Conservation (phyloP, 2,888 invertebrate genomes). For the Ichneumon xanthorius region DNA sequence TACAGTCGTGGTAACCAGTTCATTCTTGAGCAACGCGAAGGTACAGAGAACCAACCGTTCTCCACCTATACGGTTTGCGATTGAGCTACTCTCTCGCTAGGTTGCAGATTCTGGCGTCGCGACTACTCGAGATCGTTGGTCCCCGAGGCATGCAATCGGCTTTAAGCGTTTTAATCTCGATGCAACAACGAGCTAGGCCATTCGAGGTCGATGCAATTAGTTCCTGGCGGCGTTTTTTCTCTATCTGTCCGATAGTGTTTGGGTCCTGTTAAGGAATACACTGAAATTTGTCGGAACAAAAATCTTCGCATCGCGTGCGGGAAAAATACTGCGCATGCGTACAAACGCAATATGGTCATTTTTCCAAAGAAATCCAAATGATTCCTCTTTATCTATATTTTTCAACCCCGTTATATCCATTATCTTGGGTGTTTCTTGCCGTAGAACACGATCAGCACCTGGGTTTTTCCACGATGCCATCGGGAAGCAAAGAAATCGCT, state of each 20-base stretch:
- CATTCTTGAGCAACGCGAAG: constrained; percentile 63
- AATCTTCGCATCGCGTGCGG: too few relatives aligned
- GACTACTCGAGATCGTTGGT: not conserved
- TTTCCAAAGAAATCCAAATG: too few relatives aligned
- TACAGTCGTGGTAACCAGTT: constrained; percentile 59
- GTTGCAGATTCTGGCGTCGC: not conserved
- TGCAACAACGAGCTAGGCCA: not conserved
- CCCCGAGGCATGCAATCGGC: not conserved
- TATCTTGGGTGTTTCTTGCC: too few relatives aligned
- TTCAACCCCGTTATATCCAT: too few relatives aligned
- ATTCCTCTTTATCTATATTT: too few relatives aligned
- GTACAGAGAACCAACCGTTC: not conserved
- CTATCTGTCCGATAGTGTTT: not conserved
- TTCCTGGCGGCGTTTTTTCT: not conserved
- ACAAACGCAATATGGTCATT: too few relatives aligned
- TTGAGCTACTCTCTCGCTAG: not conserved
- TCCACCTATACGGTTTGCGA: constrained; percentile 1
- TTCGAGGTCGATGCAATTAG: constrained; percentile 16
- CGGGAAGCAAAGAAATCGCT: too few relatives aligned
- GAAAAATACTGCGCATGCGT: too few relatives aligned
- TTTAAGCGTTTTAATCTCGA: constrained; percentile 20
- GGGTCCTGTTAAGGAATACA: not conserved
- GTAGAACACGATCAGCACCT: too few relatives aligned
- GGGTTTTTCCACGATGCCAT: too few relatives aligned
- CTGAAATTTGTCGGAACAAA: too few relatives aligned